Evolutionary conservation across 1,140 invertebrate genomes (phyloP).

Genomic region (Onthophagus taurus): DNA sequence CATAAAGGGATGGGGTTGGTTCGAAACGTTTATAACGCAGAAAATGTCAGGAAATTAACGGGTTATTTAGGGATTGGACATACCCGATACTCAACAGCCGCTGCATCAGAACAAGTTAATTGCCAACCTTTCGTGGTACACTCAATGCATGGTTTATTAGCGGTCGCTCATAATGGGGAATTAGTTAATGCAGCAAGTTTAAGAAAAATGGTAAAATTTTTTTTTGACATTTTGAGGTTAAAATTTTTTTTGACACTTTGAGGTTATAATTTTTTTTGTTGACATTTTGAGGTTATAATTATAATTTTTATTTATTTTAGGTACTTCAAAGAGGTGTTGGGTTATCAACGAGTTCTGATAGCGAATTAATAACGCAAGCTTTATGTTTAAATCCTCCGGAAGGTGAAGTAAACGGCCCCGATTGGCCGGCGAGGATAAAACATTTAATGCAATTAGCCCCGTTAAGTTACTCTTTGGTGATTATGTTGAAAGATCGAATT

Average conservation of each 20-base stretch:
- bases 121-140: conserved; percentile 97
- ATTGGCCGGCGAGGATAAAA: conserved; percentile 84
- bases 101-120: conserved; percentile 84
- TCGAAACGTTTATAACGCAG: conserved; percentile 83
- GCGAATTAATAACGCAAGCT: conserved; percentile 92
- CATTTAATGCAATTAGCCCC: conserved; percentile 86
- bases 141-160: conserved; percentile 85
- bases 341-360: conserved; percentile 88
- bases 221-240: not conserved
- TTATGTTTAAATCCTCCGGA: conserved; percentile 85
- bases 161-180: conserved; percentile 95
- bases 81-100: conserved; percentile 87
- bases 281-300: not conserved
- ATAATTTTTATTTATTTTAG: conserved; percentile 39
- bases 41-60: conserved; percentile 73
- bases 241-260: no score
- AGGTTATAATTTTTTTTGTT: not conserved
- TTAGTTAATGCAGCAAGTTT: conserved; percentile 84
- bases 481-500: conserved; percentile 89
- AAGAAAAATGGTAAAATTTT: conserved; percentile 53
- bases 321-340: conserved; percentile 83
- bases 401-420: conserved; percentile 75
- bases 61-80: conserved; percentile 93
- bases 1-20: conserved; percentile 96
- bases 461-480: conserved; percentile 84